These are phyloP conservation scores for Chiridota heheva DNA, from an alignment of 35 echinoderm and acorn worm species.

Conservation along the genomic window DNA sequence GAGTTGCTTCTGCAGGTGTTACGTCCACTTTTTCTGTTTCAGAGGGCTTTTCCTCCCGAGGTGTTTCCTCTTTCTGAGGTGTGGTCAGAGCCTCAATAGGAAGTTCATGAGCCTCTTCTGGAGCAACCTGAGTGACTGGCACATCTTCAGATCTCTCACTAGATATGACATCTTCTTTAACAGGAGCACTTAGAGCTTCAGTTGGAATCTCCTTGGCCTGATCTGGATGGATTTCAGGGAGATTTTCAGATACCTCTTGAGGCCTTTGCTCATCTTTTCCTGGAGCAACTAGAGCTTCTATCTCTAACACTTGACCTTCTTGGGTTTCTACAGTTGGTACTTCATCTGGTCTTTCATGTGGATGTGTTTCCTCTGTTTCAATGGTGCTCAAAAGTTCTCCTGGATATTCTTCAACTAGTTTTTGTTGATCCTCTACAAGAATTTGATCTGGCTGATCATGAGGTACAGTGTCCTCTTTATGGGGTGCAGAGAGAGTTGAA, in stretches of 20 bases:
- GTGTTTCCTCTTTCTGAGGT: slow-evolving; percentile 39
- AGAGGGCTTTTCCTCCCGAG: neutral
- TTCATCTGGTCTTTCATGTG: slow-evolving; percentile 41
- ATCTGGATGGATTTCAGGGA: slow-evolving; percentile 4
- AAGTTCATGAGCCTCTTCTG: slow-evolving; percentile 54
- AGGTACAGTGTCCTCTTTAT: neutral
- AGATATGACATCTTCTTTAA: slow-evolving; percentile 22
- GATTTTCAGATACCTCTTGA: slow-evolving; percentile 26
- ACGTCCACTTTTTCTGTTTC: slow-evolving; percentile 17
- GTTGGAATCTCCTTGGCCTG: slow-evolving; percentile 38
- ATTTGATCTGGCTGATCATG: slow-evolving; percentile 28
- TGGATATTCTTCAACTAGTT: slow-evolving; percentile 35
- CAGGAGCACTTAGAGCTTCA: slow-evolving; percentile 1
- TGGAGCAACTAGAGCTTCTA: slow-evolving; percentile 33
- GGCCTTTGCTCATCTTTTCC: slow-evolving; percentile 5
- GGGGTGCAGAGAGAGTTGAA: neutral
- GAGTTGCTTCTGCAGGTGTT: slow-evolving; percentile 28
- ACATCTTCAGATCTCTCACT: slow-evolving; percentile 37
- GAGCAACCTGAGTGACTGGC: slow-evolving; percentile 23
- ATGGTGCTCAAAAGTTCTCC: slow-evolving; percentile 11
- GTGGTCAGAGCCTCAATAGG: slow-evolving; percentile 27
- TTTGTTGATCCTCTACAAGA: neutral
- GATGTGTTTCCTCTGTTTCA: slow-evolving; percentile 33
- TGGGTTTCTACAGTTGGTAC: neutral
- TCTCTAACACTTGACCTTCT: slow-evolving; percentile 21